Evolutionary conservation across 2,888 invertebrate species (phyloP).

Genomic region (Eulithis testata): DNA sequence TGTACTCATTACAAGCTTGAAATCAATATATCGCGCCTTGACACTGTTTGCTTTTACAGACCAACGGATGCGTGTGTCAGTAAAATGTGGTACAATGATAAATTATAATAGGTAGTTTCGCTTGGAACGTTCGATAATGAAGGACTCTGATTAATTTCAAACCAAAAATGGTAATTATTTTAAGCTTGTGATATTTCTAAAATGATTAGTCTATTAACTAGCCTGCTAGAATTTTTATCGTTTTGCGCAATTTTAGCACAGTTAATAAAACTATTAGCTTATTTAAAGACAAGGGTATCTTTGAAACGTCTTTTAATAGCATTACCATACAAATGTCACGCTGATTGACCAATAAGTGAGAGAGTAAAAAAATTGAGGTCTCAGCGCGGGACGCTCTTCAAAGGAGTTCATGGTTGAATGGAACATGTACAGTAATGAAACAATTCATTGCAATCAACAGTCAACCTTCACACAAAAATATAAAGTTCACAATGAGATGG

Average conservation of each 20-base stretch:
- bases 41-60: constrained; percentile 75
- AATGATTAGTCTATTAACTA: neutral
- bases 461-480: constrained; percentile 52
- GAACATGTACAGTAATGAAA: constrained; percentile 75
- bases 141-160: neutral
- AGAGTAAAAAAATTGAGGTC: constrained; percentile 83
- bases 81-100: constrained; percentile 65
- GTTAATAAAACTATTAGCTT: constrained; percentile 2
- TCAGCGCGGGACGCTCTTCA: constrained; percentile 80
- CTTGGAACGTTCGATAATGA: constrained; percentile 1
- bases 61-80: constrained; percentile 67
- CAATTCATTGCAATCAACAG: constrained; percentile 48
- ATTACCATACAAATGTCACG: constrained; percentile 76
- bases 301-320: constrained; percentile 61
- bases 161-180: neutral
- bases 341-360: constrained; percentile 81
- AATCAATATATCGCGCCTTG: constrained; percentile 77
- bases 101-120: constrained; percentile 35
- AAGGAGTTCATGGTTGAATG: constrained; percentile 84
- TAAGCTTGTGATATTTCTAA: neutral
- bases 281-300: constrained; percentile 45
- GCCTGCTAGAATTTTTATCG: no score
- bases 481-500: constrained; percentile 65
- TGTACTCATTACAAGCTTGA: constrained; percentile 71
- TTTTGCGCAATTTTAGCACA: neutral